Conservation (phyloP, 2,888 invertebrate genomes). For the Poecilobothrus nobilitatus region DNA sequence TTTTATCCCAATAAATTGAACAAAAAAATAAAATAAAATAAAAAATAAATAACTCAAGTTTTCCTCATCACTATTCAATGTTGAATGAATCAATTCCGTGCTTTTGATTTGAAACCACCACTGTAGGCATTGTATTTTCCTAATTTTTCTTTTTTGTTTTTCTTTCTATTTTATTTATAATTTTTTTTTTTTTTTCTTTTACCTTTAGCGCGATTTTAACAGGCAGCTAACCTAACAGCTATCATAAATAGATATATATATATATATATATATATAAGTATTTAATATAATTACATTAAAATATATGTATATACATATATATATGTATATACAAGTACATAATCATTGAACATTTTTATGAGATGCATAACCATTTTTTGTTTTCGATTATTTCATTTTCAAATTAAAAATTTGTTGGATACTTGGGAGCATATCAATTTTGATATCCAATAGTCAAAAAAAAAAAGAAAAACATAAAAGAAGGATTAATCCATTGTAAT, state of each 20-base stretch:
- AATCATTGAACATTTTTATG: too few species aligned
- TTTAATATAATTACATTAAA: neutral
- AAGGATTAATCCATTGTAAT: neutral
- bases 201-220: slow-evolving; percentile 3
- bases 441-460: neutral
- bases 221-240: neutral
- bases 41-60: too few species aligned
- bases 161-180: neutral
- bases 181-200: neutral
- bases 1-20: too few species aligned
- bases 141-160: neutral
- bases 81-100: neutral
- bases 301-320: too few species aligned
- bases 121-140: neutral
- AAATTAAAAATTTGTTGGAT: neutral
- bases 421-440: neutral
- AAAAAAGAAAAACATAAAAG: neutral
- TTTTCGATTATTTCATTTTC: neutral
- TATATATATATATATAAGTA: too few species aligned
- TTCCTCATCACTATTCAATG: neutral
- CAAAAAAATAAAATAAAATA: too few species aligned
- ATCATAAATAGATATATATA: neutral
- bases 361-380: too few species aligned
- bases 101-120: slow-evolving; percentile 3
- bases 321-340: too few species aligned